phyloP scores from a whole-genome alignment of 1,140 invertebrate species.

The Berghia stephanieae region DNA sequence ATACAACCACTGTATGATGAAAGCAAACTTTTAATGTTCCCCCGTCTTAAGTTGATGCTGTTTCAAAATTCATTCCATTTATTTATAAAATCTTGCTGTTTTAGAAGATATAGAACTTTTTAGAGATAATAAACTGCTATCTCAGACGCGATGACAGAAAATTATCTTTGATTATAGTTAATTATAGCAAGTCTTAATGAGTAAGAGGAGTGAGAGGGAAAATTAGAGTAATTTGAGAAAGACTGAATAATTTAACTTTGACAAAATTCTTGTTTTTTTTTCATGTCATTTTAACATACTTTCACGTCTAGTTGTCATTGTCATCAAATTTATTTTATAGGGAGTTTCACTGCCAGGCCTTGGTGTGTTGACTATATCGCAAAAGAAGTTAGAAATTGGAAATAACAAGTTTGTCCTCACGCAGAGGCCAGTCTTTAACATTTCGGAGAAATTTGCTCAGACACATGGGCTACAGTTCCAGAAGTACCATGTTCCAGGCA shows the following conservation, averaged over 20 bases:
- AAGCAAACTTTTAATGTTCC: too few species aligned
- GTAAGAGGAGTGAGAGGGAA: too few species aligned
- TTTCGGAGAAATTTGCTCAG: constrained; percentile 66
- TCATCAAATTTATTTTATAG: constrained; percentile 42
- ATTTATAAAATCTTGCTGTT: too few species aligned
- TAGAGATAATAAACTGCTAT: too few species aligned
- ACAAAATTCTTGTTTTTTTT: neutral
- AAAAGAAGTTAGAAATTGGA: constrained; percentile 64
- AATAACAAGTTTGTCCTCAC: constrained; percentile 65
- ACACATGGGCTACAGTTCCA: constrained; percentile 60
- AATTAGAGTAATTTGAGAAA: too few species aligned
- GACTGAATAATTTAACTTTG: neutral
- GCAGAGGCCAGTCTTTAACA: constrained; percentile 64
- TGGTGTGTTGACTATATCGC: constrained; percentile 64
- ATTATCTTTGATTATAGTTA: too few species aligned
- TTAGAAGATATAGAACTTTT: too few species aligned
- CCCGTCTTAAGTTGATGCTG: too few species aligned
- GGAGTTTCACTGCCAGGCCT: constrained; percentile 62
- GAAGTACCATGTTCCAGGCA: constrained; percentile 63
- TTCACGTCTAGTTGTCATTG: neutral
- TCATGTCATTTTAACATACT: neutral
- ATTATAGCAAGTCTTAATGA: too few species aligned
- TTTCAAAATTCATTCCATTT: too few species aligned
- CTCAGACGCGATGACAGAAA: too few species aligned
- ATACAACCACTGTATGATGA: too few species aligned